These are phyloP conservation scores for Hormaphis cornu DNA, from an alignment of 1,140 invertebrate species.

Conservation along the genomic window DNA sequence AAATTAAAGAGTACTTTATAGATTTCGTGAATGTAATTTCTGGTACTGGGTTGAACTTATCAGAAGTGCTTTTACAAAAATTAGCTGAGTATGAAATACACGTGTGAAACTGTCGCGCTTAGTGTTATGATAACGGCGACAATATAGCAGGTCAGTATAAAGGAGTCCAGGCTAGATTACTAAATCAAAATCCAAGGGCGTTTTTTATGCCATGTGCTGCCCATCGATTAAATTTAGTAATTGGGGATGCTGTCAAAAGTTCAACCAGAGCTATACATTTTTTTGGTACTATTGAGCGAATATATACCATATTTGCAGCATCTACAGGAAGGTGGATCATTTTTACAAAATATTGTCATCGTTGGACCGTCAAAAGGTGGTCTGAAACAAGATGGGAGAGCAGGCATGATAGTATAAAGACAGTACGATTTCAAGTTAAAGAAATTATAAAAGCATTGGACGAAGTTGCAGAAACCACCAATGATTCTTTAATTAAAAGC, in stretches of 20 bases:
- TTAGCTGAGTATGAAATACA: not conserved
- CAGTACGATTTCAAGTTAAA: not conserved
- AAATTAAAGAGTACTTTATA: not conserved
- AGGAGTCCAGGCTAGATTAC: not conserved
- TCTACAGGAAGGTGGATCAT: not conserved
- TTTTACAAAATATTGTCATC: not conserved
- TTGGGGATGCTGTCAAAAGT: not conserved
- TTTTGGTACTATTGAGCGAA: not conserved
- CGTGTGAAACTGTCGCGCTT: constrained; percentile 34
- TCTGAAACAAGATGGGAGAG: constrained; percentile 23
- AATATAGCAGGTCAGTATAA: constrained; percentile 23
- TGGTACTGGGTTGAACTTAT: not conserved
- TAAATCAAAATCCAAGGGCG: not conserved
- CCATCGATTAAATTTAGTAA: not conserved
- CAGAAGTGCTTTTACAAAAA: not conserved
- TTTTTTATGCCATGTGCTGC: constrained; percentile 11
- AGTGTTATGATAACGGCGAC: constrained; percentile 38
- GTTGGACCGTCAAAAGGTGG: not conserved
- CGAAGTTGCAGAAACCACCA: not conserved
- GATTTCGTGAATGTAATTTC: not conserved
- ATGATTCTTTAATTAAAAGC: not conserved
- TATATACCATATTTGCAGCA: not conserved
- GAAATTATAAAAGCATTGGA: not conserved
- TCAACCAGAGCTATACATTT: not conserved
- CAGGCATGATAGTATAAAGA: not conserved